phyloP scores from a whole-genome alignment of 2,113 vertebrate genomes.

The Sorex fumeus region DNA sequence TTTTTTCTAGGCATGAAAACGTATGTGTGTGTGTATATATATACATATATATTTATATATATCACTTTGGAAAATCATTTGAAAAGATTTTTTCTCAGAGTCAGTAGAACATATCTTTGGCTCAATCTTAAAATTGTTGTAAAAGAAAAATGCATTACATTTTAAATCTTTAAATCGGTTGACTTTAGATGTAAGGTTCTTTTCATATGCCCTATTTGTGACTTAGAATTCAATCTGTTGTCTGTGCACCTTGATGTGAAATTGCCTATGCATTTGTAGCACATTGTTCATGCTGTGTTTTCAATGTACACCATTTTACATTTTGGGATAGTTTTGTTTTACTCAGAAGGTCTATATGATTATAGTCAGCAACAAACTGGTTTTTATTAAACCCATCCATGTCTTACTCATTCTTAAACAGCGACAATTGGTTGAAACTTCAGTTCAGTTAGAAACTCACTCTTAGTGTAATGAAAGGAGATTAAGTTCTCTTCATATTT shows the following conservation, averaged over 20 bases:
- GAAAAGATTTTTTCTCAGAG: background rate
- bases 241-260: background rate
- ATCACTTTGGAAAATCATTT: background rate
- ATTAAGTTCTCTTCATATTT: background rate
- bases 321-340: slow-evolving; percentile 5
- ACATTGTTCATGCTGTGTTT: background rate
- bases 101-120: background rate
- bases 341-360: background rate
- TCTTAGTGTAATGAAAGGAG: background rate
- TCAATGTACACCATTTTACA: background rate
- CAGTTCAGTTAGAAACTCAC: background rate
- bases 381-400: background rate
- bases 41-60: too few relatives aligned
- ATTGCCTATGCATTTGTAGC: background rate
- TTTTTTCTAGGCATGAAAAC: background rate
- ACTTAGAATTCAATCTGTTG: slow-evolving; percentile 7
- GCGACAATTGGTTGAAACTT: background rate
- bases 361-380: background rate
- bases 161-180: background rate
- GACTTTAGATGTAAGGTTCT: background rate
- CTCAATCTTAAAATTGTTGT: slow-evolving; percentile 1
- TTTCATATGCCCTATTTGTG: background rate
- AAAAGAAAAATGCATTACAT: background rate
- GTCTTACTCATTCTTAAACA: background rate
- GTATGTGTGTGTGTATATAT: too few relatives aligned